phyloP scores from a whole-genome alignment of 2,888 invertebrate genomes.

The Rotaria socialis region DNA sequence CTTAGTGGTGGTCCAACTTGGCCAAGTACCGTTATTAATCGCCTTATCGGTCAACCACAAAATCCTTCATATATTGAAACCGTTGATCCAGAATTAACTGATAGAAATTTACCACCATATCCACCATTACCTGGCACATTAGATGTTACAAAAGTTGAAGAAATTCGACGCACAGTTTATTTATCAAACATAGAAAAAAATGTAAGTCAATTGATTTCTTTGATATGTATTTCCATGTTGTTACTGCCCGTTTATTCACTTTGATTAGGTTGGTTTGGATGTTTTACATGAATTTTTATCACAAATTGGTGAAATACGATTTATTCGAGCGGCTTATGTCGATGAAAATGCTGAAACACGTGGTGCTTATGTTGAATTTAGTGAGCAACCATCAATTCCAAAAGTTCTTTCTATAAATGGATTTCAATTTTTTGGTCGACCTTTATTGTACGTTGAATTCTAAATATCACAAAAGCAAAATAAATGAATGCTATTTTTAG shows the following conservation, averaged over 20 bases:
- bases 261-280: constrained; percentile 2
- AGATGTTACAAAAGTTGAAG: constrained; percentile 84
- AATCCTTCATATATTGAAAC: constrained; percentile 51
- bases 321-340: constrained; percentile 77
- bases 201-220: constrained; percentile 55
- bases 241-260: too few relatives aligned
- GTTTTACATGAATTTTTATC: constrained; percentile 69
- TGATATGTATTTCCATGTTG: too few relatives aligned
- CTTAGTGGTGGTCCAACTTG: constrained; percentile 62
- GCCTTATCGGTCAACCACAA: constrained; percentile 29
- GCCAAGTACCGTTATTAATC: constrained; percentile 36
- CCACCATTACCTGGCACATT: constrained; percentile 67
- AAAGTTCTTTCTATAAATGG: constrained; percentile 77
- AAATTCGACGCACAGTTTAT: constrained; percentile 85
- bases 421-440: constrained; percentile 35
- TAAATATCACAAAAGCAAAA: too few relatives aligned
- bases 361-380: constrained; percentile 86
- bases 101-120: constrained; percentile 76
- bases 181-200: constrained; percentile 74
- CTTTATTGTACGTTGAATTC: not conserved
- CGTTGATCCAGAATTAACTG: constrained; percentile 78
- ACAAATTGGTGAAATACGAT: constrained; percentile 86
- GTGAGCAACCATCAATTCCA: constrained; percentile 81
- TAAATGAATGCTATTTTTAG: too few relatives aligned
- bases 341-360: constrained; percentile 66